Evolutionary conservation across 2,888 invertebrate species (phyloP), one percentile per base, ranked within the genome.

Genomic region (Torymus auratus): DNA sequence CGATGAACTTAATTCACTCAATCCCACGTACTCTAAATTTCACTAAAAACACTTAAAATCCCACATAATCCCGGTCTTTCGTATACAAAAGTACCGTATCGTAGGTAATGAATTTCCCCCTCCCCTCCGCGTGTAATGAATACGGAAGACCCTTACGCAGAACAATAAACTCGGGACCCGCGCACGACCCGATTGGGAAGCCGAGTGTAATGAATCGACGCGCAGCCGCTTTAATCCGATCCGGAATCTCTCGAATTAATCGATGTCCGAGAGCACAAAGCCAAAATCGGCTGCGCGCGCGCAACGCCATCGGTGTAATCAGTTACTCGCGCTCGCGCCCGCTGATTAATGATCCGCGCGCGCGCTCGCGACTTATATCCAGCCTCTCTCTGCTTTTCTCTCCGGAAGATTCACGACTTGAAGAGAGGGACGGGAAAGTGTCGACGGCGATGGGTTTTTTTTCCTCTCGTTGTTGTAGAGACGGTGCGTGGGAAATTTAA

Each of bases 281-380:
- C 70, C 64, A 23, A 77, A 71, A 77, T 77, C 65, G 77, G n/a
- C 12, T 23, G 11, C 17, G 14, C 23, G 14, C 23, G 68, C 23
- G 10, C 82, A 75, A 78, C 61, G 70, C 84, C 83, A 84, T 83
- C 82, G 84, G 85, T 85, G 84, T 85, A 86, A 88, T 88, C 86
- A 84, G 85, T 86, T 85, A 85, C 85, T 83, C 82, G 83, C 11
- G 71, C 60, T 71, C 50, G 52, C 50, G 10, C 82, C 76, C 78
- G 82, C 85, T 88, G 88, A 88, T 88, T 88, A 87, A 88, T 88
- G 87, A 83, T 82, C 28, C 20, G 20, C 20, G 20, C 1, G 20
- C 75, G 84, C 82, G 79, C n/a, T n/a, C 50, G 80, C 83, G 73
- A 78, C 80, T 83, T 82, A 53, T 79, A 83, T 50, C 52, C 52